Base-by-base conservation (phyloP, 1,140 invertebrate species). In the Apis laboriosa region DNA sequence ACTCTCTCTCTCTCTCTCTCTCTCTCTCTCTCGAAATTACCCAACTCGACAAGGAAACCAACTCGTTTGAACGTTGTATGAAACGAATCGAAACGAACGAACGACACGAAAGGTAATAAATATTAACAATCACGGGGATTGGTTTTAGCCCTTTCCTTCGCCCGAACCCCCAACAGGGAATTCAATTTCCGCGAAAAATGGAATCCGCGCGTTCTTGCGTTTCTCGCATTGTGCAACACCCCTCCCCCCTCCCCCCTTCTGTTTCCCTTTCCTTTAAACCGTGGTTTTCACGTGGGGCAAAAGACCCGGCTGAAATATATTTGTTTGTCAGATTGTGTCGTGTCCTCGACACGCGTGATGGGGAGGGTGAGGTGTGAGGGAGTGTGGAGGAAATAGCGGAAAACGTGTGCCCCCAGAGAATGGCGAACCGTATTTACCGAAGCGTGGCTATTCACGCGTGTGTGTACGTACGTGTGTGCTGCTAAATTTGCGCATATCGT, bases 291-390 rank as follows among this genome's bases (percentile, higher is more conserved):
- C 53, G 34, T 64, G 51, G 64, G 28, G 58, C 75, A 67, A 72
- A 74, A 58, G 55, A 66, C 61, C 64, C 5, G 85, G 63, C 49
- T 87, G 78, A 88, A 87, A 88, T 87, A 86, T 86, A 86, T 84
- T 89, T 89, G 82, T 89, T 90, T 90, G 86, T 86, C 89, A 90
- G 83, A 90, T 84, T 85, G 80, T 75, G 81, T 84, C 83, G 86
- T 82, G 71, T 87, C 67, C 76, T 67, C 56, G 72, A 58, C 72
- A 51, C 70, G 51, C 60, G 3, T 51, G n/a, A 1, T 11, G n/a
- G 17, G 13, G 9, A n/a, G n/a, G 34, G 19, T 12, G 34, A 34
- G 2, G 34, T 34, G 34, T 3, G 34, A 34, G 34, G 15, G n/a
- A 9, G 43, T 19, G 43, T 63, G 63, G 60, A 70, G 76, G 77